Percentiles rank a stretch among this genome's conserved stretches.
Evolutionary conservation across 2,113 vertebrate genomes (phyloP).

Genomic region (Arvicanthis niloticus): DNA sequence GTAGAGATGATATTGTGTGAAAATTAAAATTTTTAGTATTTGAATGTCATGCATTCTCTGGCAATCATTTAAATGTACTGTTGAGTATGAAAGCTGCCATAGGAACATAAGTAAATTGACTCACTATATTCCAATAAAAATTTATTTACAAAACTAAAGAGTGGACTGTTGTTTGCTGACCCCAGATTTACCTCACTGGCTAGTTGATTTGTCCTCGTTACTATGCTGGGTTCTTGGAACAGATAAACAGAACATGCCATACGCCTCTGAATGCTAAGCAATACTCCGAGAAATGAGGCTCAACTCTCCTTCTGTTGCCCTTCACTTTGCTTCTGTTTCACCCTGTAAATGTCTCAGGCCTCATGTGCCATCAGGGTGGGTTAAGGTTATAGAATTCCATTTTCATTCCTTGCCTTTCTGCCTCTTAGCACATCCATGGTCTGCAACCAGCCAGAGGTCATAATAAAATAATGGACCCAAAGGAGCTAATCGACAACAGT

Average conservation of each 20-base stretch:
- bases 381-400: not conserved
- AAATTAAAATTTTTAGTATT: not conserved
- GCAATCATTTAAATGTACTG: not conserved
- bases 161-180: not conserved
- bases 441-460: constrained; percentile 9
- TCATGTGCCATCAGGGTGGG: not conserved
- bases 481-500: constrained; percentile 28
- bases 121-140: constrained; percentile 17
- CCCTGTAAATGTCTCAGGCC: not conserved
- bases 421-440: not conserved
- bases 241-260: not conserved
- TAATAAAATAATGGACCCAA: not conserved
- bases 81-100: not conserved
- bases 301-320: not conserved
- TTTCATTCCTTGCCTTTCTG: not conserved
- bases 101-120: not conserved
- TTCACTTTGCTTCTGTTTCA: not conserved
- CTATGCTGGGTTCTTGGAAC: not conserved
- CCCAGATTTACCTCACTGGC: not conserved
- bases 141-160: constrained; percentile 26
- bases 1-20: not conserved
- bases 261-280: not conserved
- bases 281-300: constrained; percentile 9
- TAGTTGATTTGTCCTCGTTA: not conserved
- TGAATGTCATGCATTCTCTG: not conserved